Base-by-base conservation (phyloP, 2,888 invertebrate species). In the Camponotus fellah region DNA sequence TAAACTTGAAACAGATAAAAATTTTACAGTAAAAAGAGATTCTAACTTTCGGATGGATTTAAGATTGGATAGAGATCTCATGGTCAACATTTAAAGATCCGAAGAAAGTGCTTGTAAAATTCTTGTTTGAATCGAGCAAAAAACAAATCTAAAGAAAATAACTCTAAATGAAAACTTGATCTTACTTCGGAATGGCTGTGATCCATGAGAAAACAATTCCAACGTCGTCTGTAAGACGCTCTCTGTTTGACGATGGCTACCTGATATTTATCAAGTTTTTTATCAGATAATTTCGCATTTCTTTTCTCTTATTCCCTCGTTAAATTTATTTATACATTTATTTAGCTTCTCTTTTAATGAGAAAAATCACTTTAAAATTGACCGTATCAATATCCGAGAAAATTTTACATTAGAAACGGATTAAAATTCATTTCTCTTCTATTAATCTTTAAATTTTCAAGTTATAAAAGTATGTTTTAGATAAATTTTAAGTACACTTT, bases 201-300 rank as follows among this genome's bases (percentile, higher is more conserved):
- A 77, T 77, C 4, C 43, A 77, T 17, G 43, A 58, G 21, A 3
- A 69, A 69, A 69, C 68, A 77, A 77, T 68, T 3, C 12, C 56
- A 21, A 69, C 26, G 49, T 53, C 49, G 68, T 49, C 8, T 21
- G 14, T 43, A 46, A 49, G 17, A 69, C 21, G 46, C 9, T 34
- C 58, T 53, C 4, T 21, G 56, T 46, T 34, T 60, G 34, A 71
- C 34, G 34, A 71, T 43, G 21, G 10, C 17, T 56, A n/a, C 5
- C 34, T 3, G 46, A 49, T 46, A 34, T 80, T 79, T 71, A 79
- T 79, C 43, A 46, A 37, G 71, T 21, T 79, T 71, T 71, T 58
- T 71, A 71, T 62, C 46, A 32, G 34, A 71, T 37, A 12, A 26
- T 34, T 60, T 49, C 17, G 46, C 46, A 34, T 64, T 43, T 58